phyloP scores from a whole-genome alignment of 2,888 invertebrate species.

The Parnassius glacialis region DNA sequence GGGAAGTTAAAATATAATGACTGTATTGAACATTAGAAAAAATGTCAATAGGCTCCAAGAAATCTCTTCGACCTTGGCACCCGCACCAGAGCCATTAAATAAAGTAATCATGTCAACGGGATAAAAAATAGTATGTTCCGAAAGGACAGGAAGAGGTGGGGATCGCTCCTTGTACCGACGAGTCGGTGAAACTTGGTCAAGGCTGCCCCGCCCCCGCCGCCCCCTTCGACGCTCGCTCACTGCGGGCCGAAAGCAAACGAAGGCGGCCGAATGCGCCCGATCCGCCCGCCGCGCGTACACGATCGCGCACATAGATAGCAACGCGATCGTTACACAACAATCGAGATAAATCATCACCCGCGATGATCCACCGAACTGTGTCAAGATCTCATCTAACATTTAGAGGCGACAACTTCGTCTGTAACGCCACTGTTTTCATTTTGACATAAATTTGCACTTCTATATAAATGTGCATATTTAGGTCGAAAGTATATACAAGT shows the following conservation, averaged over 20 bases:
- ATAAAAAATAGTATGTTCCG: conserved; percentile 47
- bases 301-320: conserved; percentile 56
- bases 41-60: conserved; percentile 21
- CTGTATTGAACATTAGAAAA: background rate
- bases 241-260: conserved; percentile 55
- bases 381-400: conserved; percentile 67
- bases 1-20: background rate
- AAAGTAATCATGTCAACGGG: conserved; percentile 72
- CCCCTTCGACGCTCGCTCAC: conserved; percentile 53
- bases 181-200: conserved; percentile 80
- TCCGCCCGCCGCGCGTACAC: conserved; percentile 57
- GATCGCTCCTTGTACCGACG: conserved; percentile 76
- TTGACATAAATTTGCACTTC: conserved; percentile 14
- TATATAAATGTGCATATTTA: too few relatives aligned
- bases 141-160: conserved; percentile 79
- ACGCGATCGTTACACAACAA: conserved; percentile 67
- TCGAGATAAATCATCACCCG: conserved; percentile 71
- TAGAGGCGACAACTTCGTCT: conserved; percentile 30
- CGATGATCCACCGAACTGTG: conserved; percentile 69
- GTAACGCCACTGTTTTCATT: conserved; percentile 9
- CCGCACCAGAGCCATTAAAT: conserved; percentile 56
- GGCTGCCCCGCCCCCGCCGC: conserved; percentile 63
- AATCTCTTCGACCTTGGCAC: conserved; percentile 54
- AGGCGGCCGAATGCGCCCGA: conserved; percentile 48
- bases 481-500: too few relatives aligned